Evolutionary conservation across 1,140 invertebrate genomes (phyloP).

Genomic region (Conus betulinus): DNA sequence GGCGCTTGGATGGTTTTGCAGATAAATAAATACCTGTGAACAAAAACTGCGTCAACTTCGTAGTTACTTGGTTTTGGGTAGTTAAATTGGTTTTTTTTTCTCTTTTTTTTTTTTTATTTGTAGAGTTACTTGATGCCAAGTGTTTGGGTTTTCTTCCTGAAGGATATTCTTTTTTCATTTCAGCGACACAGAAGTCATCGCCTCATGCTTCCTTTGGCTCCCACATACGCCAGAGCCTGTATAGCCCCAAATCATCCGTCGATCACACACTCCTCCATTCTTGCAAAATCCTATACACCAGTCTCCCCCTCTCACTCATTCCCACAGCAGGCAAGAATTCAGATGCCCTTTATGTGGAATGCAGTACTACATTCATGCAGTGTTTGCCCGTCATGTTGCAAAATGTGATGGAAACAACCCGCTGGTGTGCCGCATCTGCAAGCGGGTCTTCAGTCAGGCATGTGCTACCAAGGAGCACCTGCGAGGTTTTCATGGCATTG

Average conservation of each 20-base stretch:
- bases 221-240: not conserved
- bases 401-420: conserved; percentile 35
- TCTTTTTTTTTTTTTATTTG: not conserved
- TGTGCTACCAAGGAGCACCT: conserved; percentile 49
- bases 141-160: not conserved
- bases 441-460: conserved; percentile 45
- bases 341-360: not conserved
- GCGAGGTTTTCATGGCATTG: conserved; percentile 48
- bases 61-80: not conserved
- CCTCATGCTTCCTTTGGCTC: not conserved
- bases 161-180: conserved; percentile 26
- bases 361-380: not conserved
- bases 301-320: not conserved
- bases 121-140: not conserved
- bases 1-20: too few relatives aligned
- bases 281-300: not conserved
- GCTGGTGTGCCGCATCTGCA: conserved; percentile 29
- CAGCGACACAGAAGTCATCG: not conserved
- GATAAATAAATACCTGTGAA: not conserved
- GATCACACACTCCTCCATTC: not conserved
- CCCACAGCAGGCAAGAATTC: not conserved
- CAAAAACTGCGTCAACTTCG: not conserved
- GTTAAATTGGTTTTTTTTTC: not conserved
- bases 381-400: not conserved
- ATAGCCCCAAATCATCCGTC: not conserved